phyloP scores from a whole-genome alignment of 2,888 invertebrate species.

The Clepsis dumicolana region DNA sequence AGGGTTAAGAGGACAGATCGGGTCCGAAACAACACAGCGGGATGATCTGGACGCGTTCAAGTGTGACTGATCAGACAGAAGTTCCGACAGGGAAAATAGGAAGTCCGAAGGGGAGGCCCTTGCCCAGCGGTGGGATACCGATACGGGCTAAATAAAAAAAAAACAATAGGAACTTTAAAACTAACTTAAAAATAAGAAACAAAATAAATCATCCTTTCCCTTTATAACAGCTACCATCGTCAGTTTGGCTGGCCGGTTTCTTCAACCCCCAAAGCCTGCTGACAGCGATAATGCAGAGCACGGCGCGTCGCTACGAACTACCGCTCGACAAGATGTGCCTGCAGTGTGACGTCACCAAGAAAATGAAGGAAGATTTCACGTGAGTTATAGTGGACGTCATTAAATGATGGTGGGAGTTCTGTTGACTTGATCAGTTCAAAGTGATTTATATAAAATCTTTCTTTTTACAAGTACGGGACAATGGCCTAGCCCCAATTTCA shows the following conservation, averaged over 20 bases:
- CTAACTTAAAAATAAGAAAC: no score
- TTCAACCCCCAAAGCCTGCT: constrained; percentile 98
- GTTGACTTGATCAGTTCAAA: not conserved
- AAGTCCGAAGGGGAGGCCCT: no score
- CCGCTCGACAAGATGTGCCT: constrained; percentile 99
- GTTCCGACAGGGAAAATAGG: no score
- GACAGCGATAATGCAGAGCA: constrained; percentile 99
- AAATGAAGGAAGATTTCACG: constrained; percentile 98
- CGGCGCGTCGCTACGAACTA: constrained; percentile 95
- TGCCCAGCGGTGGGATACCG: no score
- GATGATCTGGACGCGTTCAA: no score
- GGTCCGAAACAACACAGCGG: no score
- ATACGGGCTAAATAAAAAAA: no score
- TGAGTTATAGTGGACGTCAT: constrained; percentile 66
- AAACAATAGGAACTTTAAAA: no score
- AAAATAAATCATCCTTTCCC: no score
- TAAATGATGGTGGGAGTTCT: not conserved
- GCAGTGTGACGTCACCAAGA: constrained; percentile 98
- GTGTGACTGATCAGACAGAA: no score
- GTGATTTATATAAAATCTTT: not conserved
- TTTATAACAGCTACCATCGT: constrained; percentile 90
- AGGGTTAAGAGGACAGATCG: no score
- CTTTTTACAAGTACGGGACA: not conserved
- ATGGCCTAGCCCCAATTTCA: not conserved
- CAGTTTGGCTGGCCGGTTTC: constrained; percentile 98